Evolutionary conservation across 2,113 vertebrate species (phyloP), one percentile per base, ranked within the genome.

Genomic region (Vidua chalybeata): DNA sequence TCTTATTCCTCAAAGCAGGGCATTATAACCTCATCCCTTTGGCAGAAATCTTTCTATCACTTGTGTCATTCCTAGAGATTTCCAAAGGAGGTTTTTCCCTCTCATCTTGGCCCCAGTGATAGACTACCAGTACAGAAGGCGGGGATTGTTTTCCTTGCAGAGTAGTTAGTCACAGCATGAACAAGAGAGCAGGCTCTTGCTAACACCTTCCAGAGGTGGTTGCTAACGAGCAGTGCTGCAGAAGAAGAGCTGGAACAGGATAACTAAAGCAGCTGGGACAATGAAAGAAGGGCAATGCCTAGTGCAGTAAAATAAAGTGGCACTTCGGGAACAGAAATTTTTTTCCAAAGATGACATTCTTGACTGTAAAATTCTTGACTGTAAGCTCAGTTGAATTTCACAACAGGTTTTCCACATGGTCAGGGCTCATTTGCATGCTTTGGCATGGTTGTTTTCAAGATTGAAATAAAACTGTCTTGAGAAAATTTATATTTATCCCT

Each of bases 161-260:
- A 58, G n/a, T 8, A 46, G 23, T 67, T 51, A 68, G 37, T 69
- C 67, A 54, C 31, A 85, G 49, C 30, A 30, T 4, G 21, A 86
- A 9, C 0, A 3, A 81, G 41, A 68, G 45, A 77, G 43, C 16
- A 43, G 41, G 13, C 49, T 92, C n/a, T 72, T 67, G n/a, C 48
- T 39, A 46, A n/a, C 49, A 64, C 23, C 45, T 31, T 63, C 19
- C 0, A 0, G 22, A 73, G 41, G n/a, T 5, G 1, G 43, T 20
- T n/a, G 14, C 23, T 73, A 55, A 27, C 33, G 28, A 43, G 23
- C 64, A 37, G 33, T 14, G 24, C 59, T 73, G 41, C 9, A 10
- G 51, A 37, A 51, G 55, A 54, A 74, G 15, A 72, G 33, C 26
- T 20, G 55, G 62, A 49, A 61, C 22, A 87, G 41, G 64, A 77